phyloP scores from a whole-genome alignment of 2,888 invertebrate species.

The Brassicogethes aeneus region DNA sequence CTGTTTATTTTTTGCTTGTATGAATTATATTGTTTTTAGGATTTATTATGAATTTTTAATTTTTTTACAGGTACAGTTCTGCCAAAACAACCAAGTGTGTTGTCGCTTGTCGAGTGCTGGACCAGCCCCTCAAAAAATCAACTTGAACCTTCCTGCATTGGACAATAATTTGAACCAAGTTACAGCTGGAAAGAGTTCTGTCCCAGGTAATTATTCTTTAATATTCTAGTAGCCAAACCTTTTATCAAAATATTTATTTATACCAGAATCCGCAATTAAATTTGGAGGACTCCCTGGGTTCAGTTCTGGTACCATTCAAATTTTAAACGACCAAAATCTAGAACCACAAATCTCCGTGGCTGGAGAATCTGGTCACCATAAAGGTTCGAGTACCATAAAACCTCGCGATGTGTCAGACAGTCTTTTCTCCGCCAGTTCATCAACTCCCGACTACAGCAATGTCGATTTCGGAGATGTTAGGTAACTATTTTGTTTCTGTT shows the following conservation, averaged over 20 bases:
- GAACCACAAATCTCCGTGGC: conserved; percentile 25
- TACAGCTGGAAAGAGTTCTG: conserved; percentile 30
- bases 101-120: conserved; percentile 16
- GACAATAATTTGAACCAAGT: conserved; percentile 19
- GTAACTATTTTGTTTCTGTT: not conserved
- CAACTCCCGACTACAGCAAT: conserved; percentile 20
- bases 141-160: not conserved
- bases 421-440: not conserved
- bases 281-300: conserved; percentile 25
- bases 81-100: conserved; percentile 21
- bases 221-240: not conserved
- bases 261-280: conserved; percentile 25
- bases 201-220: conserved; percentile 4
- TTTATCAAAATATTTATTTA: not conserved
- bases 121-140: not conserved
- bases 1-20: too few species aligned
- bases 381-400: conserved; percentile 27
- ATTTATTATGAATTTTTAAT: too few species aligned
- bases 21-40: too few species aligned
- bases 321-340: conserved; percentile 17
- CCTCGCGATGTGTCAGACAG: conserved; percentile 23
- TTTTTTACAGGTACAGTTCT: conserved; percentile 13
- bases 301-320: conserved; percentile 27
- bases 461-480: conserved; percentile 31
- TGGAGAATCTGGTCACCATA: conserved; percentile 30